Evolutionary conservation across 2,797 vertebrate genomes (phyloP).

Genomic region (Poeciliopsis paucimaculata): DNA sequence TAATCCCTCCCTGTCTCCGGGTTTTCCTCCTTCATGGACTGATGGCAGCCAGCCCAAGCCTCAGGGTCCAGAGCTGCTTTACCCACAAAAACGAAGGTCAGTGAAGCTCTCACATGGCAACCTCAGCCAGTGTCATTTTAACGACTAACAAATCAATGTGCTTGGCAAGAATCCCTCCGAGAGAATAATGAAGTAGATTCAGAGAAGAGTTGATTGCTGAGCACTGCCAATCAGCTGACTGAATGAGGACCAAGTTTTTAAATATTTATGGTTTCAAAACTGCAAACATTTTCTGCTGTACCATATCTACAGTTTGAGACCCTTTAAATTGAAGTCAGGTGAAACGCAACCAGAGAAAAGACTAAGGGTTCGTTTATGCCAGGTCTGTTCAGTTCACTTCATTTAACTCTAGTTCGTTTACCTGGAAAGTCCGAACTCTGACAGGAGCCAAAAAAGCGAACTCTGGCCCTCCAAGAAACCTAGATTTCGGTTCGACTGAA

Average conservation of each 20-base stretch:
- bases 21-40: slow-evolving; percentile 34
- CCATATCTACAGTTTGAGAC: background rate
- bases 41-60: slow-evolving; percentile 28
- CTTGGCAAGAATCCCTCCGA: slow-evolving; percentile 44
- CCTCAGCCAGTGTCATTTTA: slow-evolving; percentile 26
- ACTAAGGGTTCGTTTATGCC: background rate
- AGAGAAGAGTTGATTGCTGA: slow-evolving; percentile 5
- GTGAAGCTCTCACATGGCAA: slow-evolving; percentile 26
- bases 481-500: no score
- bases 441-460: no score
- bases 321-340: background rate
- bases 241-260: background rate
- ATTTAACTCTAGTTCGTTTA: no score
- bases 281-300: background rate
- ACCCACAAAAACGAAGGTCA: slow-evolving; percentile 22
- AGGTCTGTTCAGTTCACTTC: no score
- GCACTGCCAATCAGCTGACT: background rate
- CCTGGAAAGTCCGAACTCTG: no score
- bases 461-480: no score
- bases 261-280: background rate
- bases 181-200: slow-evolving; percentile 38
- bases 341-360: background rate
- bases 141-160: slow-evolving; percentile 31
- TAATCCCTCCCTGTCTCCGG: slow-evolving; percentile 57
- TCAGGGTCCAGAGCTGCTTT: slow-evolving; percentile 28